These are phyloP conservation scores for Ectropis crepuscularia DNA, from an alignment of 2,888 invertebrate species.

Conservation along the genomic window DNA sequence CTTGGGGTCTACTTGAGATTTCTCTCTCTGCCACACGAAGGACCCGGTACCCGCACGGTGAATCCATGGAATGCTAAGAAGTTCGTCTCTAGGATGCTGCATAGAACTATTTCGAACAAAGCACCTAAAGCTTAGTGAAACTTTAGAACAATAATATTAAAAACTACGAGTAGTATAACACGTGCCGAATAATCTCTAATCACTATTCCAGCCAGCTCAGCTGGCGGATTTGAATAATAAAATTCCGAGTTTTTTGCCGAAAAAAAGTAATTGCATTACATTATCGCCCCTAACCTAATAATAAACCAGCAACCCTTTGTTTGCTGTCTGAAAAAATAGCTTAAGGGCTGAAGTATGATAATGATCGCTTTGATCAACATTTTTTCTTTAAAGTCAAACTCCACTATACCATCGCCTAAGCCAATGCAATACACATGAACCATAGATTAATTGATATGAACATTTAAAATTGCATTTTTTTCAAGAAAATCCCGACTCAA, in stretches of 20 bases:
- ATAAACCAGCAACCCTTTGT: constrained; percentile 83
- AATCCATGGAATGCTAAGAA: too few relatives aligned
- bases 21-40: too few relatives aligned
- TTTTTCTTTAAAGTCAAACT: constrained; percentile 28
- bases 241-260: constrained; percentile 66
- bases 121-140: too few relatives aligned
- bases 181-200: constrained; percentile 59
- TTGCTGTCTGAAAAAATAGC: constrained; percentile 82
- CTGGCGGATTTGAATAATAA: constrained; percentile 83
- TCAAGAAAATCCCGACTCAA: too few relatives aligned
- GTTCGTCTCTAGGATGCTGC: too few relatives aligned
- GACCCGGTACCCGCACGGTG: too few relatives aligned
- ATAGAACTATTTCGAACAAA: too few relatives aligned
- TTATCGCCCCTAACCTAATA: constrained; percentile 84
- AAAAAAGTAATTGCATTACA: constrained; percentile 82
- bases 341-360: constrained; percentile 83
- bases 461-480: too few relatives aligned
- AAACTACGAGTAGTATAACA: constrained; percentile 16
- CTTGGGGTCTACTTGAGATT: too few relatives aligned
- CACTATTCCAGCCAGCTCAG: constrained; percentile 75
- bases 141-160: not conserved
- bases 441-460: too few relatives aligned
- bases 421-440: too few relatives aligned
- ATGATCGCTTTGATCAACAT: constrained; percentile 59
- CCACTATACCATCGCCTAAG: not conserved